Percentiles rank a stretch among this genome's conserved stretches.
These are phyloP conservation scores for Hippocampus mohnikei DNA, from an alignment of 2,113 vertebrate genomes.

Conservation along the genomic window DNA sequence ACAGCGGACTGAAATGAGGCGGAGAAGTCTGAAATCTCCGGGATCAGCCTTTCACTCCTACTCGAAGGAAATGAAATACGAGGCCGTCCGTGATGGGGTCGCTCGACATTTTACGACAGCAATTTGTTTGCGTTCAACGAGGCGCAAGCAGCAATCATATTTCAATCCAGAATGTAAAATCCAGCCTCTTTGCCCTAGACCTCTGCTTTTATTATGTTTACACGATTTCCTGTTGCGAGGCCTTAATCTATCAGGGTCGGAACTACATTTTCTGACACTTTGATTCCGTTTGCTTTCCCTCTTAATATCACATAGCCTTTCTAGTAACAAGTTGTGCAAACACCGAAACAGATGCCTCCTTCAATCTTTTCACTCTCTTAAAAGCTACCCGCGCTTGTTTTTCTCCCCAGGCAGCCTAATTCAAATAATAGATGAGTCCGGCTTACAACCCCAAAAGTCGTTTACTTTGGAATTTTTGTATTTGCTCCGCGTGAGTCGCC, in stretches of 20 bases:
- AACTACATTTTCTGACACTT: conserved; percentile 55
- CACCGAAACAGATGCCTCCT: conserved; percentile 49
- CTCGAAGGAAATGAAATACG: conserved; percentile 64
- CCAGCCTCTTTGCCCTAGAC: conserved; percentile 14
- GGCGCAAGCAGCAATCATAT: conserved; percentile 44
- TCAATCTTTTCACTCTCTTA: conserved; percentile 35
- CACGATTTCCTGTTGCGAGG: conserved; percentile 42
- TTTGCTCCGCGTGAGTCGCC: conserved; percentile 43
- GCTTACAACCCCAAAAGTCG: conserved; percentile 35
- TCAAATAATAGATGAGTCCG: conserved; percentile 57
- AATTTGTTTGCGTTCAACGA: conserved; percentile 46
- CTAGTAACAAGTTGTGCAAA: conserved; percentile 61
- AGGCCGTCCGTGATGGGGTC: conserved; percentile 58
- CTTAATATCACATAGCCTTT: conserved; percentile 62
- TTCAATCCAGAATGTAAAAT: conserved; percentile 27
- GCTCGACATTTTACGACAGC: conserved; percentile 56
- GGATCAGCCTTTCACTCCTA: conserved; percentile 58
- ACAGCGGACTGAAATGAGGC: conserved; percentile 53
- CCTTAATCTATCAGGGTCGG: conserved; percentile 45
- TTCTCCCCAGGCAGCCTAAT: conserved; percentile 38
- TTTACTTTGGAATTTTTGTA: conserved; percentile 47
- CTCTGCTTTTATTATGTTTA: conserved; percentile 51
- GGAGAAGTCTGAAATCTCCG: conserved; percentile 47
- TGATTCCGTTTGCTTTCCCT: conserved; percentile 62
- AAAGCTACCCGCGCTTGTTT: conserved; percentile 34